Percentiles rank a stretch among this genome's conserved stretches.
These are phyloP conservation scores for Heterodera filipjevi DNA, from an alignment of 2,888 invertebrate genomes.

Conservation along the genomic window DNA sequence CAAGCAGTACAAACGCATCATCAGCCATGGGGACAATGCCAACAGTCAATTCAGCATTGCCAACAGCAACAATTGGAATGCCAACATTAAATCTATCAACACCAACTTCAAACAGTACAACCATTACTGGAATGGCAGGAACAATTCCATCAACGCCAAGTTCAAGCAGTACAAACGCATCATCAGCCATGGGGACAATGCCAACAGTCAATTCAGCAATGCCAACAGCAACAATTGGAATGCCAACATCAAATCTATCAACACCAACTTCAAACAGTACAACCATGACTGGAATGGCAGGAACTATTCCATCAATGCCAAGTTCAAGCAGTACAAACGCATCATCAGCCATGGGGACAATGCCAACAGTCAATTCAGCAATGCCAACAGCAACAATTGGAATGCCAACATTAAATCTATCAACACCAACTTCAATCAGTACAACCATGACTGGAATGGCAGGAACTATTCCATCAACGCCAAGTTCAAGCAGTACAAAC, in stretches of 20 bases:
- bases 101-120: too few species aligned
- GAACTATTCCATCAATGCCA: neutral
- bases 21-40: too few species aligned
- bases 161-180: neutral
- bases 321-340: too few species aligned
- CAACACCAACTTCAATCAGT: too few species aligned
- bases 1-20: too few species aligned
- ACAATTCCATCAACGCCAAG: too few species aligned
- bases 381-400: neutral
- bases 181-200: neutral
- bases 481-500: slow-evolving; percentile 14
- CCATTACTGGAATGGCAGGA: too few species aligned
- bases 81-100: too few species aligned
- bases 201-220: neutral
- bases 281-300: neutral
- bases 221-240: neutral
- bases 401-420: too few species aligned
- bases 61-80: too few species aligned
- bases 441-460: neutral
- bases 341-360: neutral
- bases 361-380: neutral
- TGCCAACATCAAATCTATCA: slow-evolving; percentile 2
- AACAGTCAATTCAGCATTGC: too few species aligned
- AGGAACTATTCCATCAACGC: neutral
- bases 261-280: slow-evolving; percentile 13